Percentiles rank a stretch among this genome's conserved stretches.
Conservation (phyloP, 2,888 invertebrate species). For the Microdon myrmicae region DNA sequence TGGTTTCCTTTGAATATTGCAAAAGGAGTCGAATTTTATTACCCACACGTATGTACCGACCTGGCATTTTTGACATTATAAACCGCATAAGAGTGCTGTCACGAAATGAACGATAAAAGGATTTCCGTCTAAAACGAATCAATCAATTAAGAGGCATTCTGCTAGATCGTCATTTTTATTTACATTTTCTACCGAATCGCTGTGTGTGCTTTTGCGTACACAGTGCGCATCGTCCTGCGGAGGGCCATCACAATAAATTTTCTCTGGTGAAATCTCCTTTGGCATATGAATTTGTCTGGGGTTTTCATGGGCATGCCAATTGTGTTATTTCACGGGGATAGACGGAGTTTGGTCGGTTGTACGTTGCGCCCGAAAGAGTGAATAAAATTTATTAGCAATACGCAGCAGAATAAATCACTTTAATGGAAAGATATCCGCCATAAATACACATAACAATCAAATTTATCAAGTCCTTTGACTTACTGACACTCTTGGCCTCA, state of each 20-base stretch:
- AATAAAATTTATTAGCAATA: constrained; percentile 50
- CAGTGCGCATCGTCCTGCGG: constrained; percentile 23
- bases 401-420: constrained; percentile 46
- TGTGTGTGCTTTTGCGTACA: constrained; percentile 15
- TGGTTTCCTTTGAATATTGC: no score
- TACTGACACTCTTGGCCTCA: constrained; percentile 36
- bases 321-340: constrained; percentile 26
- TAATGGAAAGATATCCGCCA: constrained; percentile 49
- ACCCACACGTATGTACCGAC: no score
- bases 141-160: constrained; percentile 47
- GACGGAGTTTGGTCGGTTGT: constrained; percentile 16
- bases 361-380: constrained; percentile 30
- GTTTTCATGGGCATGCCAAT: constrained; percentile 28
- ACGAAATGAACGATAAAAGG: background rate
- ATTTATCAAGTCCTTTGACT: constrained; percentile 50
- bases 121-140: constrained; percentile 25
- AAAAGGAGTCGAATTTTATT: no score
- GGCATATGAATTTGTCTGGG: constrained; percentile 52
- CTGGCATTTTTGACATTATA: no score
- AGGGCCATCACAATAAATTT: constrained; percentile 51
- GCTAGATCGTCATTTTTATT: constrained; percentile 32
- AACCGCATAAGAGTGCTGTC: no score
- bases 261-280: constrained; percentile 42
- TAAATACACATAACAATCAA: constrained; percentile 52
- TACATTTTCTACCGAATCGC: constrained; percentile 7